Conservation (phyloP, 2,797 vertebrate genomes). For the Hirundo rustica region DNA sequence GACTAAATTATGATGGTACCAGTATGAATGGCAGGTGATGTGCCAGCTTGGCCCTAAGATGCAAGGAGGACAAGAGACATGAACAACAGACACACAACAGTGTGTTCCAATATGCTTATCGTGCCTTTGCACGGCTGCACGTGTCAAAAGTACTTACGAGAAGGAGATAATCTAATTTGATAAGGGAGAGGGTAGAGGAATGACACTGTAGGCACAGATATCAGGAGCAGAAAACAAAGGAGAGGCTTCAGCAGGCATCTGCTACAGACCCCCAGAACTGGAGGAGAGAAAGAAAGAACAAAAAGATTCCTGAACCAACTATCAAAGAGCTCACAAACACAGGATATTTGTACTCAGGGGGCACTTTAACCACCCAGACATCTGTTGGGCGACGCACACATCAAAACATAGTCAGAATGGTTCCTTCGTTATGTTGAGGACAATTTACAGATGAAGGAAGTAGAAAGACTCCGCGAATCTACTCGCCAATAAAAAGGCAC, state of each 20-base stretch:
- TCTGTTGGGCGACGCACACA: slow-evolving; percentile 64
- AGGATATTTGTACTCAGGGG: slow-evolving; percentile 68
- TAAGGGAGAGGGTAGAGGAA: slow-evolving; percentile 30
- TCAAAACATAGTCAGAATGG: slow-evolving; percentile 51
- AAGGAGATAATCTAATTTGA: slow-evolving; percentile 48
- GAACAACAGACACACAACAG: background rate
- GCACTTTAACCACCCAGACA: slow-evolving; percentile 70
- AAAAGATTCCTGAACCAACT: slow-evolving; percentile 65
- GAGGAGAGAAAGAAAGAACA: slow-evolving; percentile 51
- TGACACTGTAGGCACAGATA: slow-evolving; percentile 29
- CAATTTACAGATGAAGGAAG: slow-evolving; percentile 64
- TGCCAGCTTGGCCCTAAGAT: background rate
- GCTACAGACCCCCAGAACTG: slow-evolving; percentile 59
- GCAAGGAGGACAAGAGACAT: background rate
- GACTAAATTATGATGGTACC: background rate
- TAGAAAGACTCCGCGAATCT: slow-evolving; percentile 24
- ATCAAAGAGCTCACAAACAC: slow-evolving; percentile 64
- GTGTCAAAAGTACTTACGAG: slow-evolving; percentile 13
- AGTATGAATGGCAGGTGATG: background rate
- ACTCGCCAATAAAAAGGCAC: background rate
- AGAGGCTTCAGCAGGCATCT: slow-evolving; percentile 33
- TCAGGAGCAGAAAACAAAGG: slow-evolving; percentile 54
- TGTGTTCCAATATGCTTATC: background rate
- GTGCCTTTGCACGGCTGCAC: background rate
- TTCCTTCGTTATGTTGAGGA: slow-evolving; percentile 46